These are phyloP conservation scores for Grammomys dolichurus DNA, from an alignment of 2,113 vertebrate species.

Conservation along the genomic window DNA sequence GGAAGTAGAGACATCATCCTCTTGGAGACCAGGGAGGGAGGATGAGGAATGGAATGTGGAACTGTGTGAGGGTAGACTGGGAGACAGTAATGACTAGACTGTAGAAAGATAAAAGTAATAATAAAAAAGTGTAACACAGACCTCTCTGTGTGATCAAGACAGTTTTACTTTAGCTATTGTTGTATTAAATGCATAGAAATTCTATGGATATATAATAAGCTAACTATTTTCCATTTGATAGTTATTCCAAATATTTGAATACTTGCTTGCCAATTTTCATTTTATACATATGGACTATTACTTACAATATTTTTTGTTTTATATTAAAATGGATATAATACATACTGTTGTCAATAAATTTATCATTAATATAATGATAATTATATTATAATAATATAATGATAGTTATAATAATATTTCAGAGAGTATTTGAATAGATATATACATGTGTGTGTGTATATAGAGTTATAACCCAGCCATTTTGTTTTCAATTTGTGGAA, in stretches of 20 bases:
- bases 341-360: neutral
- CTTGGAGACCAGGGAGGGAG: too few species aligned
- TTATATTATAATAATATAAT: neutral
- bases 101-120: too few species aligned
- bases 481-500: neutral
- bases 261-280: slow-evolving; percentile 5
- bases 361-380: neutral
- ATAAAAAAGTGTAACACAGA: neutral
- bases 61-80: too few species aligned
- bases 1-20: too few species aligned
- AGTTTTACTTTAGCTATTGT: neutral
- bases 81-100: too few species aligned
- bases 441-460: neutral
- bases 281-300: neutral
- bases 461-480: neutral
- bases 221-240: neutral
- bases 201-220: neutral
- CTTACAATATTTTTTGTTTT: slow-evolving; percentile 14
- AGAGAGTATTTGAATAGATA: neutral
- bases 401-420: too few species aligned
- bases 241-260: slow-evolving; percentile 46
- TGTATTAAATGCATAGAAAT: slow-evolving; percentile 7
- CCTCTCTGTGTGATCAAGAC: neutral
- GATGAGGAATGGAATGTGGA: too few species aligned
- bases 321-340: neutral